Conservation (phyloP, 2,113 vertebrate genomes). For the Eolophus roseicapilla region DNA sequence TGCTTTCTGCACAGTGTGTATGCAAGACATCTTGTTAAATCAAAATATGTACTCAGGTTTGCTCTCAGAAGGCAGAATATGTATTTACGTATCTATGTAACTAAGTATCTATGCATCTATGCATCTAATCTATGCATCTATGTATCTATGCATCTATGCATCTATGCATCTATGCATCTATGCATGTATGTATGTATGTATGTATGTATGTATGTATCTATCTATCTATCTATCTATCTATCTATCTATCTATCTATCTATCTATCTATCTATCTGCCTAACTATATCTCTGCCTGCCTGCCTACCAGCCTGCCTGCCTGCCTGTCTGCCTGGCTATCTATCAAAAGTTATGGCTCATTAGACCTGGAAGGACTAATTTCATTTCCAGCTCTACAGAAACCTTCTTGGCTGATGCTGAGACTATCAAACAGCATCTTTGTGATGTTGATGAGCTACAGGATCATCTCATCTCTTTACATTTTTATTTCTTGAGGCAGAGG, state of each 20-base stretch:
- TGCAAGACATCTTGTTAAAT: background rate
- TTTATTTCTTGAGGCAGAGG: background rate
- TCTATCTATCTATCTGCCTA: too few relatives aligned
- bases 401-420: background rate
- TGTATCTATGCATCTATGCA: background rate
- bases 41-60: background rate
- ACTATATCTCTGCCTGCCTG: background rate
- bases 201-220: too few relatives aligned
- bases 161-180: too few relatives aligned
- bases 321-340: background rate
- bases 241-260: too few relatives aligned
- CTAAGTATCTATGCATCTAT: background rate
- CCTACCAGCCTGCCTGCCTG: background rate
- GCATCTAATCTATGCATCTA: background rate
- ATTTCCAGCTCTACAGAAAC: background rate
- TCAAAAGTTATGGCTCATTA: background rate
- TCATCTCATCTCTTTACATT: background rate
- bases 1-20: background rate
- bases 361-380: background rate
- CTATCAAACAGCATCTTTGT: background rate
- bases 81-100: rapidly evolving
- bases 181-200: too few relatives aligned
- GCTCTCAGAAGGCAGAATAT: background rate
- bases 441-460: background rate
- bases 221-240: background rate